phyloP scores from a whole-genome alignment of 92 coral and sea anemone species.

The Siderastrea radians region DNA sequence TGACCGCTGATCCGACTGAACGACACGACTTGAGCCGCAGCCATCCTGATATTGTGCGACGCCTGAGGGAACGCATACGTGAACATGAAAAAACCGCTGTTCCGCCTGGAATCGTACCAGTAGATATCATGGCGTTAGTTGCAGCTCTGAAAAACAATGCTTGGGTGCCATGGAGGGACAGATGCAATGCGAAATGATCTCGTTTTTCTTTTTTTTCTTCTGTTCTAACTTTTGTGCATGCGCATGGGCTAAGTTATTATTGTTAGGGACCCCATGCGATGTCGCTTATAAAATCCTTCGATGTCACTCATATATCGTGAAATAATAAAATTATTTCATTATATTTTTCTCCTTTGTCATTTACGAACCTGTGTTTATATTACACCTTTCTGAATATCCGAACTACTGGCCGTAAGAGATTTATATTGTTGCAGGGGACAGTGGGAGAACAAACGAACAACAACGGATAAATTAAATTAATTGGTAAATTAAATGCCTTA shows the following conservation, averaged over 20 bases:
- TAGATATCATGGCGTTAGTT: constrained; percentile 21
- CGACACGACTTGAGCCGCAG: constrained; percentile 31
- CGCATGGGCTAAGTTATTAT: not conserved
- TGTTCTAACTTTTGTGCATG: not conserved
- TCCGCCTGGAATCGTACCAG: constrained; percentile 19
- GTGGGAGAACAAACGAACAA: too few species aligned
- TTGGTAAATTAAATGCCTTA: too few species aligned
- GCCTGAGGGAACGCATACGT: constrained; percentile 21
- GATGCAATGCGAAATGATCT: constrained; percentile 16
- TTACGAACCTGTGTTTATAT: too few species aligned
- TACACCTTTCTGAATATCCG: too few species aligned
- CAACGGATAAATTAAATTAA: too few species aligned
- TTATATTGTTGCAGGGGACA: too few species aligned
- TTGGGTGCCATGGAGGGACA: constrained; percentile 51
- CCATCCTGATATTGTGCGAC: constrained; percentile 34
- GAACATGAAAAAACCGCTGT: constrained; percentile 27
- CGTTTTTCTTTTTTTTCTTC: not conserved
- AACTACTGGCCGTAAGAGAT: too few species aligned
- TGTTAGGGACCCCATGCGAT: too few species aligned
- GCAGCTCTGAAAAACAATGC: constrained; percentile 29
- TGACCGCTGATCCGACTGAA: constrained; percentile 53
- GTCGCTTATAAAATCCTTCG: too few species aligned
- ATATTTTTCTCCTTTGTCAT: too few species aligned
- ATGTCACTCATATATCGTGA: too few species aligned
- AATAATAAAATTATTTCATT: too few species aligned